These are phyloP conservation scores for Frieseomelitta varia DNA, from an alignment of 1,140 invertebrate genomes.

Conservation along the genomic window DNA sequence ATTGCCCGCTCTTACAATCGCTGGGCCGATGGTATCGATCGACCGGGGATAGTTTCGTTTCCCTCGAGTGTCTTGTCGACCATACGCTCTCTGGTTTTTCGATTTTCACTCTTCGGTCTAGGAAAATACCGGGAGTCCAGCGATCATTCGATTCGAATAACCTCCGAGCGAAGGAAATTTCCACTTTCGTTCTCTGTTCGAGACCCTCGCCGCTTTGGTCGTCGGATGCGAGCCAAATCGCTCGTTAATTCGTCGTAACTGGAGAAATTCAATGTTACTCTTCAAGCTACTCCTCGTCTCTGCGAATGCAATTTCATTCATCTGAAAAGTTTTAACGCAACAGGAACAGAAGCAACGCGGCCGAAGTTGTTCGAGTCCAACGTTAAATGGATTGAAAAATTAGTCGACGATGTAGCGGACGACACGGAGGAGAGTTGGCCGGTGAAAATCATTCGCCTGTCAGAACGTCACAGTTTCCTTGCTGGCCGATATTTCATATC, in stretches of 20 bases:
- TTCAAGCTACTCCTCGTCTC: neutral
- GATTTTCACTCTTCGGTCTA: neutral
- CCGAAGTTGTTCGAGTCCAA: neutral
- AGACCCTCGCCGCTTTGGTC: neutral
- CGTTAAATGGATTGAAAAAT: conserved; percentile 29
- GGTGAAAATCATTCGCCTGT: conserved; percentile 29
- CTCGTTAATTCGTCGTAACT: neutral
- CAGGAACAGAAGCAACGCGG: neutral
- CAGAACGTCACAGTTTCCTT: conserved; percentile 35
- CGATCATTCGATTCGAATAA: neutral
- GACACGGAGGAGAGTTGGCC: neutral
- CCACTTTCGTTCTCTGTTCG: neutral
- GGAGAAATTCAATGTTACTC: neutral
- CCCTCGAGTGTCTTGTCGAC: neutral
- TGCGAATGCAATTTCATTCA: neutral
- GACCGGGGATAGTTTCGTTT: neutral
- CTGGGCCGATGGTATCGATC: conserved; percentile 14
- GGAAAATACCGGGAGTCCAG: neutral
- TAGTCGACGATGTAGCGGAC: neutral
- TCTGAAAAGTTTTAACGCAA: neutral
- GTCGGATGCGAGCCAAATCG: neutral
- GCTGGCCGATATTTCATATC: conserved; percentile 44
- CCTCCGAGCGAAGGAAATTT: neutral
- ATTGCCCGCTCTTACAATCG: conserved; percentile 2
- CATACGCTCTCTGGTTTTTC: neutral